These are phyloP conservation scores for Leptosomus discolor DNA, from an alignment of 2,113 vertebrate species.

Conservation along the genomic window DNA sequence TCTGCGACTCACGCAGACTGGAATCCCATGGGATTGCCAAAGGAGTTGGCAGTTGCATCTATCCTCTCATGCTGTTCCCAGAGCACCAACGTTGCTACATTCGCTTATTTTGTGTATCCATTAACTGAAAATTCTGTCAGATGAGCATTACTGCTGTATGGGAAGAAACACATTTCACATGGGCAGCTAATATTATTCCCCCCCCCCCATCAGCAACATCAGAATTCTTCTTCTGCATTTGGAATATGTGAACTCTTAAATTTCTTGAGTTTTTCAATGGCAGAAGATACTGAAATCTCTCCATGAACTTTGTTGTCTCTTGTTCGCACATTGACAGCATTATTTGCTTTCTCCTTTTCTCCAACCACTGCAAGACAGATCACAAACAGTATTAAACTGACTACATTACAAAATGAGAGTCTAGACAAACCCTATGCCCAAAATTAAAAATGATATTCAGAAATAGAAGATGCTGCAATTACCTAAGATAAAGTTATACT, in stretches of 20 bases:
- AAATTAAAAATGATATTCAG: background rate
- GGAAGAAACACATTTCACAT: background rate
- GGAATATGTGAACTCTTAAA: slow-evolving; percentile 77
- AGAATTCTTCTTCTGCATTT: slow-evolving; percentile 90
- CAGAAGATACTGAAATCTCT: slow-evolving; percentile 79
- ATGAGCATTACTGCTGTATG: background rate
- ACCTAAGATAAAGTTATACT: slow-evolving; percentile 97
- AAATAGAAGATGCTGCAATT: slow-evolving; percentile 1
- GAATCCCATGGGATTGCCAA: background rate
- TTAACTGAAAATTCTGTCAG: background rate
- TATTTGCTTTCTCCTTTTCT: slow-evolving; percentile 88
- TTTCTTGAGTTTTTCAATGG: slow-evolving; percentile 81
- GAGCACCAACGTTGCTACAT: background rate
- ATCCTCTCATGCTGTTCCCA: background rate
- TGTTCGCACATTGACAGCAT: slow-evolving; percentile 86
- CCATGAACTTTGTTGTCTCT: slow-evolving; percentile 94
- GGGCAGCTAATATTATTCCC: background rate
- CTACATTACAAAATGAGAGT: background rate
- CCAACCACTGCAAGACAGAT: slow-evolving; percentile 85
- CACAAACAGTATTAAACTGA: background rate
- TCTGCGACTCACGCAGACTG: accelerated
- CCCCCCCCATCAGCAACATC: background rate
- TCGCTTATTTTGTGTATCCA: background rate
- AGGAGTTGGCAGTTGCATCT: background rate
- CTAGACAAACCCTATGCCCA: background rate